Evolutionary conservation across 1,140 invertebrate species (phyloP).

Genomic region (Aporrectodea caliginosa): DNA sequence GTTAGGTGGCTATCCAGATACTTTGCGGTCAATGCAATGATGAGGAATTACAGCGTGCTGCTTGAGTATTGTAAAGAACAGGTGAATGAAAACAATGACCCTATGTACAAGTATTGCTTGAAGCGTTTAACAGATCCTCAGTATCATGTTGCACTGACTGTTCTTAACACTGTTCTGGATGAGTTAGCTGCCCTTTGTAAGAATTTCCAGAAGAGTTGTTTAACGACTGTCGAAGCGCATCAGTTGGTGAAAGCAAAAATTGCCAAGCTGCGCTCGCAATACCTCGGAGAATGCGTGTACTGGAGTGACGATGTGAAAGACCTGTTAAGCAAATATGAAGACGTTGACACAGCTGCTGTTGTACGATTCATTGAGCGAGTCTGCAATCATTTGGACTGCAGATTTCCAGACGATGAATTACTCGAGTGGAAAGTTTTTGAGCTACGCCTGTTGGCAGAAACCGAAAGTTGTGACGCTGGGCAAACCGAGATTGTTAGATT

Average conservation of each 20-base stretch:
- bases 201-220: slow-evolving; percentile 10
- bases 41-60: slow-evolving; percentile 9
- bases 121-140: slow-evolving; percentile 5
- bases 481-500: neutral
- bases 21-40: slow-evolving; percentile 4
- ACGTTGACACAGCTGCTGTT: neutral
- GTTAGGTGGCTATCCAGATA: neutral
- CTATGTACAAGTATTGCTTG: slow-evolving; percentile 17
- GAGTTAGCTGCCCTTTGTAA: slow-evolving; percentile 12
- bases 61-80: slow-evolving; percentile 6
- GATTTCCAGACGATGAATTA: slow-evolving; percentile 20
- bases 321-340: slow-evolving; percentile 16
- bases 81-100: neutral
- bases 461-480: neutral
- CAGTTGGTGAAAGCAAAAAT: slow-evolving; percentile 19
- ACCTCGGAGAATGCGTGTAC: neutral
- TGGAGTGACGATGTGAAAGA: slow-evolving; percentile 1
- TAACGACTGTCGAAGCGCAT: slow-evolving; percentile 9
- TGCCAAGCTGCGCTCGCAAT: slow-evolving; percentile 7
- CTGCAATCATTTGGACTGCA: neutral
- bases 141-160: slow-evolving; percentile 6
- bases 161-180: slow-evolving; percentile 4
- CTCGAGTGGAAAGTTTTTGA: slow-evolving; percentile 15
- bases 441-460: neutral
- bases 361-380: slow-evolving; percentile 11